Evolutionary conservation across 1,140 invertebrate species (phyloP).

Genomic region (Venturia canescens): DNA sequence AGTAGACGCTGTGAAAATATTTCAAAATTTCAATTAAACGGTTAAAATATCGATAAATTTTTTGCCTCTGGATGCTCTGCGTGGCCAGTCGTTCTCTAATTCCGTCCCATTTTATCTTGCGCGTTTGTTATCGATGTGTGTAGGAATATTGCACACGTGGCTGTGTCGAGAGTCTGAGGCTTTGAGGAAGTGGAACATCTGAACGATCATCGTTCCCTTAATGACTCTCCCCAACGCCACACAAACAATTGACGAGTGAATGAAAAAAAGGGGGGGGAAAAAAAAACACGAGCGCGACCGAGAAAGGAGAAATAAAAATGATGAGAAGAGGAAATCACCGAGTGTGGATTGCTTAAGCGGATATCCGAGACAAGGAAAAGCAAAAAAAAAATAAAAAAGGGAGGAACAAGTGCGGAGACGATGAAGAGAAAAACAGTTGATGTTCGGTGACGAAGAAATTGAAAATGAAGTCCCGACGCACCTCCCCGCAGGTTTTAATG

Average conservation of each 20-base stretch:
- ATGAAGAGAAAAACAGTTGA: neutral
- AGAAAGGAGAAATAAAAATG: neutral
- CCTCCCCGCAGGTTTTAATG: too few species aligned
- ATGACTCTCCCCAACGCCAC: constrained; percentile 23
- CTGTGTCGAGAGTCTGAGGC: constrained; percentile 3
- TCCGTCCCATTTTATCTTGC: too few species aligned
- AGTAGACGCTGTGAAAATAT: too few species aligned
- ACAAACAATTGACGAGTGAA: neutral
- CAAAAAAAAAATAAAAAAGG: constrained; percentile 13
- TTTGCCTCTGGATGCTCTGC: too few species aligned
- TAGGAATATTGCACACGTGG: neutral
- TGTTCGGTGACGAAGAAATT: too few species aligned
- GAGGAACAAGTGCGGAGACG: neutral
- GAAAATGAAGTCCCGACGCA: too few species aligned
- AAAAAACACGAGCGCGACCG: neutral
- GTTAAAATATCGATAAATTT: too few species aligned
- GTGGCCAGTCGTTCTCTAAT: too few species aligned
- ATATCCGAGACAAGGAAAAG: neutral
- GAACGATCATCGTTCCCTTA: constrained; percentile 34
- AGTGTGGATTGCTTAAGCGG: neutral
- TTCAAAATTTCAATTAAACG: too few species aligned
- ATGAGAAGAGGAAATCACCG: constrained; percentile 12
- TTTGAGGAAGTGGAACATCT: constrained; percentile 27
- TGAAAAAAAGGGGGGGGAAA: neutral
- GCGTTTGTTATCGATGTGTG: too few species aligned